A percentile compares a stretch with the other conserved stretches of the same genome.
Evolutionary conservation across 2,113 vertebrate species (phyloP).

Genomic region (Noctilio leporinus): DNA sequence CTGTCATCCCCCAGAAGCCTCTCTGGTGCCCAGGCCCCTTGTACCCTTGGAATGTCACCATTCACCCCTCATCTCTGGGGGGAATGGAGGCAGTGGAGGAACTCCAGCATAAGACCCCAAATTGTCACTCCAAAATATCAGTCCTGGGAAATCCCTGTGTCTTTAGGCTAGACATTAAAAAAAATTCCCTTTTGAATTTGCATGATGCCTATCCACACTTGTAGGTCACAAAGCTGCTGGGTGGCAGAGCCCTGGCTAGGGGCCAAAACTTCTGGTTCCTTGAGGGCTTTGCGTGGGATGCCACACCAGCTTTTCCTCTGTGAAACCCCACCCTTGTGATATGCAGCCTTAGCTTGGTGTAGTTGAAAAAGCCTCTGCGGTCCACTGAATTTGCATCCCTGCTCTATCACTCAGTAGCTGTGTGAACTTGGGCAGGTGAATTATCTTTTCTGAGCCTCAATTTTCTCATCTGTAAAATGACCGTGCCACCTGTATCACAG

Average conservation of each 20-base stretch:
- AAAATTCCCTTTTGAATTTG: neutral
- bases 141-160: neutral
- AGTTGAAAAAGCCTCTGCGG: neutral
- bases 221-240: neutral
- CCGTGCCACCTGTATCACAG: neutral
- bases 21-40: neutral
- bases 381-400: neutral
- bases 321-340: neutral
- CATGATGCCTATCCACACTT: neutral
- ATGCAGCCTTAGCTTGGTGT: neutral
- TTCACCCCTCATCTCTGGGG: neutral
- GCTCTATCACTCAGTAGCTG: neutral
- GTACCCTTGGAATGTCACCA: neutral
- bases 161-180: neutral
- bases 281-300: neutral
- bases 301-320: neutral
- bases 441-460: neutral
- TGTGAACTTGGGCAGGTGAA: conserved; percentile 3
- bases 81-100: neutral
- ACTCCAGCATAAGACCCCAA: neutral
- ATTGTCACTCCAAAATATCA: neutral
- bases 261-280: neutral
- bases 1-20: neutral
- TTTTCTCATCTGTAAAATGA: neutral
- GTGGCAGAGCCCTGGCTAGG: neutral